These are phyloP conservation scores for Anthopleura xanthogrammica DNA, from an alignment of 92 coral and sea anemone species.

Conservation along the genomic window DNA sequence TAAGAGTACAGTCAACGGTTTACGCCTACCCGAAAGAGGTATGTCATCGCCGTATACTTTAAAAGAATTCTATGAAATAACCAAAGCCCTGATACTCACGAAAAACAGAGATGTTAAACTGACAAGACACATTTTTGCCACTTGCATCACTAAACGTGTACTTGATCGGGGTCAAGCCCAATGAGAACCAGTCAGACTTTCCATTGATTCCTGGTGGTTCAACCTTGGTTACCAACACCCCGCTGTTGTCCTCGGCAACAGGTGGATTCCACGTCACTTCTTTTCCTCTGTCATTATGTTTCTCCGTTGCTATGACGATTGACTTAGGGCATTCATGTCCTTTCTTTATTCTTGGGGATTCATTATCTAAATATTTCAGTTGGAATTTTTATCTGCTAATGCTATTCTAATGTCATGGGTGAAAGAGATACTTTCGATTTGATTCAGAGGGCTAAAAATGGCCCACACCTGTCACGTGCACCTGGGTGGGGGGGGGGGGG, in stretches of 20 bases:
- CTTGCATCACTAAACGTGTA: constrained; percentile 25
- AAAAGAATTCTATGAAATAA: too few relatives aligned
- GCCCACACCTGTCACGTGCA: too few relatives aligned
- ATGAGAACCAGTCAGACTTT: constrained; percentile 27
- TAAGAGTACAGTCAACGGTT: too few relatives aligned
- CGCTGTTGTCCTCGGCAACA: constrained; percentile 33
- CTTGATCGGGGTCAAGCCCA: constrained; percentile 17
- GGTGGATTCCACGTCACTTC: constrained; percentile 45
- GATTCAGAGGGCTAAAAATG: too few relatives aligned
- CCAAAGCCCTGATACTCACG: constrained; percentile 15
- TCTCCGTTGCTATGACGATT: constrained; percentile 20
- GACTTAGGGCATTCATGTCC: constrained; percentile 29
- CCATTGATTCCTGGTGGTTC: constrained; percentile 40
- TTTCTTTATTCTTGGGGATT: constrained; percentile 11
- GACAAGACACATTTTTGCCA: constrained; percentile 12
- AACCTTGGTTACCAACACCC: constrained; percentile 24
- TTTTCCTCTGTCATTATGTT: constrained; percentile 15
- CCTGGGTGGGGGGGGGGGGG: too few relatives aligned
- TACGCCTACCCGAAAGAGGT: too few relatives aligned
- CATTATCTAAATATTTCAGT: not conserved
- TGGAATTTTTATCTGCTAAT: not conserved
- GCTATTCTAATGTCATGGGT: not conserved
- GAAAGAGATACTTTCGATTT: too few relatives aligned
- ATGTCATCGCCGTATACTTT: too few relatives aligned
- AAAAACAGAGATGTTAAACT: constrained; percentile 22